Evolutionary conservation across 2,888 invertebrate genomes (phyloP).

Genomic region (Selenia dentaria): DNA sequence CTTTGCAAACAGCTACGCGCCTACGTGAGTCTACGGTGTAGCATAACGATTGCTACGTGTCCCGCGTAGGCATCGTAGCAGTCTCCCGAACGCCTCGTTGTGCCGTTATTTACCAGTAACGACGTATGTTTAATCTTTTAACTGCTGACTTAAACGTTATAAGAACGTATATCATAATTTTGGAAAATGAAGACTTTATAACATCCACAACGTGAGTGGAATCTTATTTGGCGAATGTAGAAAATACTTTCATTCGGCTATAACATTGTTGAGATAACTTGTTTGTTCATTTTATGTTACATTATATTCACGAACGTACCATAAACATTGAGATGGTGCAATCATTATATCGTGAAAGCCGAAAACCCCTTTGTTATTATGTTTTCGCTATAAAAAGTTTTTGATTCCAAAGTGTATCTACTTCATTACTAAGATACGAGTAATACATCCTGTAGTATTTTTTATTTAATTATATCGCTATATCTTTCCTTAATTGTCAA

Average conservation of each 20-base stretch:
- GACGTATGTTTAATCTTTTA: conserved; percentile 21
- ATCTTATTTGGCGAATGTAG: not conserved
- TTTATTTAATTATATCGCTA: too few relatives aligned
- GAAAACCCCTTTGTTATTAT: not conserved
- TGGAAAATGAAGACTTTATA: conserved; percentile 35
- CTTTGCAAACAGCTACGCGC: conserved; percentile 3
- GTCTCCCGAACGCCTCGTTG: not conserved
- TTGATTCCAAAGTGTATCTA: too few relatives aligned
- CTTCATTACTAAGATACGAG: too few relatives aligned
- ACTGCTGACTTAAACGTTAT: conserved; percentile 16
- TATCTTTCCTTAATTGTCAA: too few relatives aligned
- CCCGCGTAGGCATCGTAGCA: conserved; percentile 13
- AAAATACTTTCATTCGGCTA: not conserved
- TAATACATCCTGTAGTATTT: too few relatives aligned
- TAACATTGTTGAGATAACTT: not conserved
- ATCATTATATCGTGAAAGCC: not conserved
- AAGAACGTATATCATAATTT: conserved; percentile 38
- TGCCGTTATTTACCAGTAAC: conserved; percentile 16
- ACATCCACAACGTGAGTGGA: conserved; percentile 32
- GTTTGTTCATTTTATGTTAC: not conserved
- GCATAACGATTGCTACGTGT: conserved; percentile 16
- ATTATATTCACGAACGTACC: too few relatives aligned
- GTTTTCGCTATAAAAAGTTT: not conserved
- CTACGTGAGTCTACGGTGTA: conserved; percentile 17
- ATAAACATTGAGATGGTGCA: too few relatives aligned